Base-by-base conservation (phyloP, 2,888 invertebrate species). In the Torymus auratus region DNA sequence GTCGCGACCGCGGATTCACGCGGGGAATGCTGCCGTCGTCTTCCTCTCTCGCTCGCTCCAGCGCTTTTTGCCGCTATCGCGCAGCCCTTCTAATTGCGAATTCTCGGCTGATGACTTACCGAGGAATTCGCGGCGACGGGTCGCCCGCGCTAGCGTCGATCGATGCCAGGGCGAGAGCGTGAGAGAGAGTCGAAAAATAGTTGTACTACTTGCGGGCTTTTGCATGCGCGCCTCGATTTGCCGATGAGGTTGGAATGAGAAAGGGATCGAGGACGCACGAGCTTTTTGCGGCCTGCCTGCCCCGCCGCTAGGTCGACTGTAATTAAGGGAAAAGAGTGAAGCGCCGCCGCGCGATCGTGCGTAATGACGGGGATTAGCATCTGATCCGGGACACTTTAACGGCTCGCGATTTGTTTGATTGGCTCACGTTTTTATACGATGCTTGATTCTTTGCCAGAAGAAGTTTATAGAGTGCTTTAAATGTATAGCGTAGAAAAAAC, bases 1-100 rank as follows among this genome's bases (percentile, higher is more conserved):
- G 68, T 20, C 69, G 61, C 64, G 79, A 81, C 70, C 64, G 78
- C 80, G 78, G 83, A 82, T 83, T 82, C 80, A 80, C 73, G 73
- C 67, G 80, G 50, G 56, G 79, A 74, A 82, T 82, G 52, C 78
- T 70, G 80, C 73, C 79, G 56, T 70, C 78, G 53, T 53, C 62
- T 71, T 71, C 65, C n/a, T 61, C 60, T 14, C 15, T 10, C 17
- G 1, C 60, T 55, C 61, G 58, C 73, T 13, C 71, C 62, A 74
- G 75, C 67, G 41, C 41, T 41, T 41, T 41, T 41, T 41, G 41
- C 41, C 41, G 41, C 41, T 68, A 75, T 56, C 72, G n/a, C 12
- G 1, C 56, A 81, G 80, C 71, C 78, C 83, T 83, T 84, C 82
- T 86, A 86, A 86, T 86, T 85, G 85, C 85, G 81, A 85, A 86